Evolutionary conservation across 35 echinoderm and acorn worm species (phyloP).

Genomic region (Strongylocentrotus purpuratus): DNA sequence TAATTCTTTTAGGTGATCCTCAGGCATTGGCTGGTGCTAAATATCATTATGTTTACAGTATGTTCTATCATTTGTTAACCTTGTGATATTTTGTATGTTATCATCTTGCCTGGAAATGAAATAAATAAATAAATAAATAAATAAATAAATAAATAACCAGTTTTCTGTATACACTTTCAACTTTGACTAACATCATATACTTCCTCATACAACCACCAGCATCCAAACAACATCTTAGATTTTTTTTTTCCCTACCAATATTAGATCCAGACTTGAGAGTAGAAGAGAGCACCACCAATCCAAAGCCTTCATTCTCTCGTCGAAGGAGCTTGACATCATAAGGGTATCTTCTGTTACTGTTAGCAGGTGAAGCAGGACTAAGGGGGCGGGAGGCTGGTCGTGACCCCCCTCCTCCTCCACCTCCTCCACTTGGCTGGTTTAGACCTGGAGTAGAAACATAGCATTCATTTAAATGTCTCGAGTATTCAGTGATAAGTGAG

Average conservation of each 20-base stretch:
- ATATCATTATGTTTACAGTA: too few species aligned
- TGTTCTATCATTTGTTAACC: too few species aligned
- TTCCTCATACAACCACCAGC: neutral
- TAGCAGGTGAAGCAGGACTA: slow-evolving; percentile 26
- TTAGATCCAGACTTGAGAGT: slow-evolving; percentile 88
- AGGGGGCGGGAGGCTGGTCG: slow-evolving; percentile 33
- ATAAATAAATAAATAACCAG: too few species aligned
- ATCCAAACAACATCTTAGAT: too few species aligned
- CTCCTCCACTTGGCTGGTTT: neutral
- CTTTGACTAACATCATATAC: neutral
- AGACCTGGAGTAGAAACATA: neutral
- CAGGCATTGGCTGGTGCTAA: too few species aligned
- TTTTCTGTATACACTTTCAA: too few species aligned
- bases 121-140: too few species aligned
- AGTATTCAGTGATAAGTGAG: too few species aligned
- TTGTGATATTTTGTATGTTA: too few species aligned
- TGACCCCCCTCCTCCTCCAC: neutral
- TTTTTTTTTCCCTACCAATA: slow-evolving; percentile 72
- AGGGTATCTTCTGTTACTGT: slow-evolving; percentile 28
- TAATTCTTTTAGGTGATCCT: too few species aligned
- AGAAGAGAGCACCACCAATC: slow-evolving; percentile 94
- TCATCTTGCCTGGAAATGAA: too few species aligned
- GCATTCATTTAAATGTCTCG: neutral
- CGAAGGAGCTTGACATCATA: slow-evolving; percentile 82
- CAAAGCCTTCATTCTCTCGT: slow-evolving; percentile 90